Evolutionary conservation across 2,113 vertebrate genomes (phyloP).

Genomic region (Seriola quinqueradiata): DNA sequence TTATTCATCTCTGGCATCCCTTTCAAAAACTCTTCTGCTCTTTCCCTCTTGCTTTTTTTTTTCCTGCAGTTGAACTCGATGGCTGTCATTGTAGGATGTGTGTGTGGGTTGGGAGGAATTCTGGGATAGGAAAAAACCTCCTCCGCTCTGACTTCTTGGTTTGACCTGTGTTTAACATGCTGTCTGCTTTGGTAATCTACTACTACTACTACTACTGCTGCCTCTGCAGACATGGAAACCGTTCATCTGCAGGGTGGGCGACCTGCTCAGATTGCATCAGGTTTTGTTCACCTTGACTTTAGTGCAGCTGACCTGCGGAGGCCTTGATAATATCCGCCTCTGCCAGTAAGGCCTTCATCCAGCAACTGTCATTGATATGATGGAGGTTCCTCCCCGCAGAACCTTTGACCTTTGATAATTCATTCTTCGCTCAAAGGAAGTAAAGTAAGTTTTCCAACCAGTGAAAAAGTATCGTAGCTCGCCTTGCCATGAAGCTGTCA

Average conservation of each 20-base stretch:
- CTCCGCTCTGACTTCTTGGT: slow-evolving; percentile 69
- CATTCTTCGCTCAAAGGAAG: slow-evolving; percentile 20
- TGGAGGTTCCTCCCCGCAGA: slow-evolving; percentile 30
- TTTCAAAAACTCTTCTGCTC: slow-evolving; percentile 26
- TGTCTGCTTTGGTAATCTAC: slow-evolving; percentile 73
- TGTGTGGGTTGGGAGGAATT: slow-evolving; percentile 82
- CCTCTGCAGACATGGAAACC: slow-evolving; percentile 43
- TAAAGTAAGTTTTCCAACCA: slow-evolving; percentile 16
- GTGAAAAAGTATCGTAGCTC: neutral
- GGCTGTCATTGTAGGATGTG: slow-evolving; percentile 76
- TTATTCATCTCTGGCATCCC: slow-evolving; percentile 53
- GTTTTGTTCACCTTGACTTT: slow-evolving; percentile 30
- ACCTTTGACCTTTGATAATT: slow-evolving; percentile 38
- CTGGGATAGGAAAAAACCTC: slow-evolving; percentile 76
- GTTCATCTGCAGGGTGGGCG: slow-evolving; percentile 52
- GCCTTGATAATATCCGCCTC: slow-evolving; percentile 13
- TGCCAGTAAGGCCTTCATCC: slow-evolving; percentile 43
- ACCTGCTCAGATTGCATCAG: slow-evolving; percentile 47
- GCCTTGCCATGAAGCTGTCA: slow-evolving; percentile 34
- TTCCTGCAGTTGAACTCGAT: slow-evolving; percentile 52
- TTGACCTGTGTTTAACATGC: slow-evolving; percentile 78
- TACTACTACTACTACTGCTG: slow-evolving; percentile 43
- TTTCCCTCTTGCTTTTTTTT: slow-evolving; percentile 31
- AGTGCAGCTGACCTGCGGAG: slow-evolving; percentile 28
- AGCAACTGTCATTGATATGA: slow-evolving; percentile 33